Evolutionary conservation across 2,888 invertebrate species (phyloP), one percentile per base, ranked within the genome.

Genomic region (Dorcus hopei): DNA sequence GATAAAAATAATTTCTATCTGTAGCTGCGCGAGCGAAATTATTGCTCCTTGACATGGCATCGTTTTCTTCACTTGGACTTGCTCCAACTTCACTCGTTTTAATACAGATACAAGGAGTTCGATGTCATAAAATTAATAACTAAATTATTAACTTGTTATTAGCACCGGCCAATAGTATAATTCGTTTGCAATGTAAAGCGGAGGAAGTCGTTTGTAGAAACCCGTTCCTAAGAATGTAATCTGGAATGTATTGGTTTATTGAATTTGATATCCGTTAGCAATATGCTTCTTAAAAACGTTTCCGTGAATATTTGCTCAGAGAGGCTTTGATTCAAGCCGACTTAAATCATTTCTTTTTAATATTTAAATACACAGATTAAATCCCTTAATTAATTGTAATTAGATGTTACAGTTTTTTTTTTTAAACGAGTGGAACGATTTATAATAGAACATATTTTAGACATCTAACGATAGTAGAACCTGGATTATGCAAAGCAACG

Each of bases 1-100:
- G 59, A 59, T 59, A 59, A 54, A 59, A 59, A 59, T 55, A 56
- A 55, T 56, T 56, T 59, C 52, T 55, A 52, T 51, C 38, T 19
- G 19, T 19, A 19, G 19, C 19, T 19, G 19, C 55, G 39, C 39
- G 52, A 41, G 43, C 3, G 40, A 49, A 41, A 52, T 59, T 59
- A 59, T 56, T 55, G 26, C 55, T 49, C 49, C 45, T 49, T 42
- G 56, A 52, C 59, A 59, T 56, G 59, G 49, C 55, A 59, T 59
- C 59, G 52, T 59, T 56, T 52, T 56, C 52, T 56, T 59, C 26
- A 55, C 52, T 59, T 47, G 52, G 38, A 54, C 54, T 54, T 38
- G 47, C 23, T 51, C 41, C 41, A 38, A 19, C n/a, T 19, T 19
- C 19, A 19, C 19, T 19, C 19, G 19, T 2, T 19, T 19, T 19